Evolutionary conservation across 2,888 invertebrate genomes (phyloP).

Genomic region (Andrena bicolor): DNA sequence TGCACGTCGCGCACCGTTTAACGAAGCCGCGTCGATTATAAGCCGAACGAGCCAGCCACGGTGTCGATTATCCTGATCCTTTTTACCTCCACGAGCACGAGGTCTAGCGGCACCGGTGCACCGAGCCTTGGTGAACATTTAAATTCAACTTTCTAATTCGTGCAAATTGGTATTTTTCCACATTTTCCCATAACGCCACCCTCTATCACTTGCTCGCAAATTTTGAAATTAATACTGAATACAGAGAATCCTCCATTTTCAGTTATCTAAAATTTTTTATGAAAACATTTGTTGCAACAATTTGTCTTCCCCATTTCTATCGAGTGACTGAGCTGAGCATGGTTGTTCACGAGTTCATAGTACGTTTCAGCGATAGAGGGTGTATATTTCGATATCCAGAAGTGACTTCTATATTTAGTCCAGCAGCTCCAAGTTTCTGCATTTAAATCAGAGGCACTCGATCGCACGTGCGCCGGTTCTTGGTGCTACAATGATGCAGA

Average conservation of each 20-base stretch:
- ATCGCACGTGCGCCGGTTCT: conserved; percentile 24
- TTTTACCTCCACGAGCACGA: conserved; percentile 44
- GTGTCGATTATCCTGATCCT: conserved; percentile 63
- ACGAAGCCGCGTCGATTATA: conserved; percentile 67
- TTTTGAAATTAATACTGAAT: background rate
- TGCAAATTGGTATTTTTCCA: conserved; percentile 9
- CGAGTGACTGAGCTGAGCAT: background rate
- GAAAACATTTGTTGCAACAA: background rate
- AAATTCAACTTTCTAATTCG: conserved; percentile 58
- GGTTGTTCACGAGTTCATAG: background rate
- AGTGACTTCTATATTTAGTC: conserved; percentile 10
- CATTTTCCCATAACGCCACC: too few species aligned
- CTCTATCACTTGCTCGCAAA: background rate
- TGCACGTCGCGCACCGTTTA: conserved; percentile 69
- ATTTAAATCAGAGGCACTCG: conserved; percentile 35
- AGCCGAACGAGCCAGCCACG: conserved; percentile 46
- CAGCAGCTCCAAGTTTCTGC: background rate
- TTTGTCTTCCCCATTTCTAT: background rate
- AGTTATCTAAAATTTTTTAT: background rate
- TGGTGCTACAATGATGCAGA: conserved; percentile 32
- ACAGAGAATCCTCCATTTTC: background rate
- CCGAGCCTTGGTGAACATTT: conserved; percentile 54
- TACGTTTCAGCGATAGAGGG: background rate
- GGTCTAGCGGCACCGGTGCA: conserved; percentile 23
- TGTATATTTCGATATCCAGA: background rate